Evolutionary conservation across 2,888 invertebrate genomes (phyloP).

Genomic region (Neoscelio sp.): DNA sequence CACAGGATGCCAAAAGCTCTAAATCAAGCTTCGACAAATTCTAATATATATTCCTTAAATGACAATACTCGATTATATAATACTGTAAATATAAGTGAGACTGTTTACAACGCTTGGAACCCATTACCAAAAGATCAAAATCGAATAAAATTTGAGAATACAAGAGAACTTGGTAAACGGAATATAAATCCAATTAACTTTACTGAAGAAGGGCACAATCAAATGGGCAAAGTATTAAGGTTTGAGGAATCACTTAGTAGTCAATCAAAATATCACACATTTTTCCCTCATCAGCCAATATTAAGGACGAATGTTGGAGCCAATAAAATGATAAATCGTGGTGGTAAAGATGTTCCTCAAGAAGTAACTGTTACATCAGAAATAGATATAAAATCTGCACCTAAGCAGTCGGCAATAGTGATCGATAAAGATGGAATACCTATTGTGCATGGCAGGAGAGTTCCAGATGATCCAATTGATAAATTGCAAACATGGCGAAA

Average conservation of each 20-base stretch:
- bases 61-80: too few relatives aligned
- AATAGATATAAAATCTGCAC: constrained; percentile 84
- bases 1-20: constrained; percentile 13
- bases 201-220: constrained; percentile 70
- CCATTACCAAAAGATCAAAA: too few relatives aligned
- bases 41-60: too few relatives aligned
- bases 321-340: constrained; percentile 81
- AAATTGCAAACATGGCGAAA: constrained; percentile 93
- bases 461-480: constrained; percentile 93
- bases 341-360: constrained; percentile 86
- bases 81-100: too few relatives aligned
- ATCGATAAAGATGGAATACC: constrained; percentile 90
- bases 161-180: background rate
- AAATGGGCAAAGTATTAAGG: constrained; percentile 68
- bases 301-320: constrained; percentile 80
- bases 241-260: constrained; percentile 4
- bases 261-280: constrained; percentile 67
- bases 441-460: constrained; percentile 91
- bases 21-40: too few relatives aligned
- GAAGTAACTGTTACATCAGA: constrained; percentile 88
- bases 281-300: constrained; percentile 75
- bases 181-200: constrained; percentile 18
- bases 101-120: too few relatives aligned
- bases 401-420: constrained; percentile 86
- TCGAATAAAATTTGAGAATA: too few relatives aligned